Evolutionary conservation across 2,113 vertebrate species (phyloP).

Genomic region (Campylomormyrus numenius): DNA sequence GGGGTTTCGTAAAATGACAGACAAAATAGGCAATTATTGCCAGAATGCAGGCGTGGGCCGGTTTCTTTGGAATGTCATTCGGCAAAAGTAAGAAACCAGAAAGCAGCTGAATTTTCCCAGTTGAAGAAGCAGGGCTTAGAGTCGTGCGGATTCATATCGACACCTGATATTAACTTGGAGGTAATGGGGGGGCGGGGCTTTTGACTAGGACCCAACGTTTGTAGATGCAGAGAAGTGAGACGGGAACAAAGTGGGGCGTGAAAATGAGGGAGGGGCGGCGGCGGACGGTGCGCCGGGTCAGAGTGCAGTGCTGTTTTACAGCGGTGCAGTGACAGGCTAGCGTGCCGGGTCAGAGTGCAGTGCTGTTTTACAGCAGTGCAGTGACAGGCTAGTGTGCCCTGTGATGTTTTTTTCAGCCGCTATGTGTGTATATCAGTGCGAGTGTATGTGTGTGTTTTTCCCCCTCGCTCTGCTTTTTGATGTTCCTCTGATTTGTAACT

Average conservation of each 20-base stretch:
- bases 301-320: not conserved
- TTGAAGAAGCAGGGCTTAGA: not conserved
- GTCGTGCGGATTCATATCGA: not conserved
- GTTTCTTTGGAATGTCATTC: not conserved
- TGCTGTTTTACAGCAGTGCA: not conserved
- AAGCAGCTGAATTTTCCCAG: not conserved
- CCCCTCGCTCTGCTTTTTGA: conserved; percentile 51
- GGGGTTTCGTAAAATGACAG: not conserved
- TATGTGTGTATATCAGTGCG: conserved; percentile 6
- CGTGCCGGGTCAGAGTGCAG: not conserved
- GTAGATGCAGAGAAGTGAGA: not conserved
- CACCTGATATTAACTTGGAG: not conserved
- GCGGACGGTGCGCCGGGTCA: too few relatives aligned
- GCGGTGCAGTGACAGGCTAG: not conserved
- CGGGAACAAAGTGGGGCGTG: not conserved
- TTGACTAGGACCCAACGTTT: not conserved
- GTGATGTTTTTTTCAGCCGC: not conserved
- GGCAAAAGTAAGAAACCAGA: not conserved
- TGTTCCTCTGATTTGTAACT: conserved; percentile 51
- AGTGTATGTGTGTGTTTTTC: conserved; percentile 46
- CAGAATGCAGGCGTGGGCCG: not conserved
- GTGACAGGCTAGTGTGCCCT: not conserved
- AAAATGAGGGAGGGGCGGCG: not conserved
- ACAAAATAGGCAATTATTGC: not conserved
- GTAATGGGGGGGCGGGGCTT: not conserved